Evolutionary conservation across 2,797 vertebrate species (phyloP), one percentile per base, ranked within the genome.

Genomic region (Botia kubotai): DNA sequence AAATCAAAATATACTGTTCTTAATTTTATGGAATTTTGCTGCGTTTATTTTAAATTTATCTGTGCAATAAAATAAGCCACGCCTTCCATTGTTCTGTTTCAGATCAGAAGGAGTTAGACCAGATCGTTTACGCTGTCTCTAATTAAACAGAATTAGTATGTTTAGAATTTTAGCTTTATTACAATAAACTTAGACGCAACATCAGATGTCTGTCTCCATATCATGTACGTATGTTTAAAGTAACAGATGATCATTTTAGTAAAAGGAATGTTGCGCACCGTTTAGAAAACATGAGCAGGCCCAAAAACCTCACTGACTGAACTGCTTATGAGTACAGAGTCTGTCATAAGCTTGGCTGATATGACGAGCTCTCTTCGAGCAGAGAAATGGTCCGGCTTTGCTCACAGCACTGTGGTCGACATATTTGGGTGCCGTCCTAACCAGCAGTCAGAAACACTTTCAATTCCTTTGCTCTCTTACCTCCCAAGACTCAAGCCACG

Each of bases 151-250:
- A 87, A 89, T 67, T 88, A 87, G 81, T 65, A 87, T 66, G 87
- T 82, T 88, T 84, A 85, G 82, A 88, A 86, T 86, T 86, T 5
- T 82, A 84, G 19, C 76, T 88, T 91, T 88, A 89, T 90, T 92
- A 91, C 80, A 88, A 83, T 90, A 86, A 91, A 89, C 85, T 87
- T 86, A 89, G 87, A 83, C 88, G 89, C 86, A 91, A 91, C 86
- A 88, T 87, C 83, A 87, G 78, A 80, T 86, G 62, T 85, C 85
- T 87, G 82, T 89, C 87, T 87, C 89, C 85, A 91, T 90, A 90
- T 83, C 84, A 86, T 84, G 89, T 58, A 86, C 72, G 84, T 89
- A 88, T 90, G 91, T 89, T 82, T 91, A 85, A 91, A 90, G 84
- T 78, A 89, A 90, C 86, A 86, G 67, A 72, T 87, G 79, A 86